Conservation (phyloP, 2,797 vertebrate species). For the Orientallactaga sibirica region DNA sequence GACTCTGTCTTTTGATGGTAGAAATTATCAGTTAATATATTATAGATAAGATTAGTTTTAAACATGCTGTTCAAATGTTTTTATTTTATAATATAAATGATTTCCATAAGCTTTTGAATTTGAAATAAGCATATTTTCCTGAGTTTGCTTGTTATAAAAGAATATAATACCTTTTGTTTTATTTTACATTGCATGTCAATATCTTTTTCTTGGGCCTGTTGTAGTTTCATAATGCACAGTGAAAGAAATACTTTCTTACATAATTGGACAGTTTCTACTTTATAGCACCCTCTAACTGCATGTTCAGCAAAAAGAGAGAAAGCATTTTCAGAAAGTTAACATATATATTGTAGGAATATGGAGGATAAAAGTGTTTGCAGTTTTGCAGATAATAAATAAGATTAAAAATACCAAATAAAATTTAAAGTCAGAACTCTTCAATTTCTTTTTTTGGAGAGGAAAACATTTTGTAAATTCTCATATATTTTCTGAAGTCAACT, state of each 20-base stretch:
- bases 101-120: background rate
- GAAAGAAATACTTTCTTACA: background rate
- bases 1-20: background rate
- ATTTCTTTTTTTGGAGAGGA: background rate
- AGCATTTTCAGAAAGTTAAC: background rate
- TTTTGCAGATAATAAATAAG: conserved; percentile 10
- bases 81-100: background rate
- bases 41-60: background rate
- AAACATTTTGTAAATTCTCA: conserved; percentile 18
- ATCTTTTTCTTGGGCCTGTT: background rate
- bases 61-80: background rate
- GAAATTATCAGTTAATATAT: background rate
- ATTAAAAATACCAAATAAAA: conserved; percentile 44
- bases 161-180: background rate
- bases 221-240: conserved; percentile 10
- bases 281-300: background rate
- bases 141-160: background rate
- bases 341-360: background rate
- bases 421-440: conserved; percentile 6
- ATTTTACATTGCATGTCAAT: background rate
- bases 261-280: conserved; percentile 1
- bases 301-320: background rate
- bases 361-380: background rate
- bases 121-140: background rate
- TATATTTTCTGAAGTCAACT: conserved; percentile 41